Conservation (phyloP, 2,888 invertebrate species). For the Dicroscelio sp. region DNA sequence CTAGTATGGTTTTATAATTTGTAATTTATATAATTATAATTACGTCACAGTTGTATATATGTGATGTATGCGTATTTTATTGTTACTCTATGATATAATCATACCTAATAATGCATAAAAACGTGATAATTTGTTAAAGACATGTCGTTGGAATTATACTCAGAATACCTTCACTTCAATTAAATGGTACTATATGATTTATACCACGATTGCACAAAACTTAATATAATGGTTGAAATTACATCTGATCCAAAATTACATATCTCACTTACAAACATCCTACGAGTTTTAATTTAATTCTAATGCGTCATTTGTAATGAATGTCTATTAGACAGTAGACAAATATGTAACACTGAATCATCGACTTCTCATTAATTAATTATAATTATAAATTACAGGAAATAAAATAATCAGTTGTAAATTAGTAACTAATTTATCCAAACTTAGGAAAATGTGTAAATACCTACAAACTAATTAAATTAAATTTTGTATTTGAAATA, state of each 20-base stretch:
- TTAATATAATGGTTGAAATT: constrained; percentile 70
- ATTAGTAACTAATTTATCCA: too few species aligned
- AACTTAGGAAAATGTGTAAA: too few species aligned
- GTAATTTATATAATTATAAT: too few species aligned
- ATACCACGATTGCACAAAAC: constrained; percentile 51
- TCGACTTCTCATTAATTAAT: constrained; percentile 57
- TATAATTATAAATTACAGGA: constrained; percentile 60
- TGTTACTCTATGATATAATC: too few species aligned
- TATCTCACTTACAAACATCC: constrained; percentile 65
- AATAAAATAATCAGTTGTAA: constrained; percentile 30
- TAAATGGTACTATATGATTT: constrained; percentile 41
- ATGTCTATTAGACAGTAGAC: constrained; percentile 67
- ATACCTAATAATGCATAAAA: too few species aligned
- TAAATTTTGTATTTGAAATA: too few species aligned
- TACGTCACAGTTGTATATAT: too few species aligned
- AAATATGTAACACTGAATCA: constrained; percentile 75
- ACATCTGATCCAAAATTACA: constrained; percentile 57
- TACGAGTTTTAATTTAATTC: constrained; percentile 74
- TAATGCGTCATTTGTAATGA: constrained; percentile 59
- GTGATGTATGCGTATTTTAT: too few species aligned
- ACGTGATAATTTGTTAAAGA: too few species aligned
- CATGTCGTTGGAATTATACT: constrained; percentile 39
- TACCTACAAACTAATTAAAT: too few species aligned
- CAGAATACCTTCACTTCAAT: constrained; percentile 2
- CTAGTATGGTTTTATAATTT: too few species aligned